phyloP scores from a whole-genome alignment of 2,113 vertebrate genomes.

The Meles meles region DNA sequence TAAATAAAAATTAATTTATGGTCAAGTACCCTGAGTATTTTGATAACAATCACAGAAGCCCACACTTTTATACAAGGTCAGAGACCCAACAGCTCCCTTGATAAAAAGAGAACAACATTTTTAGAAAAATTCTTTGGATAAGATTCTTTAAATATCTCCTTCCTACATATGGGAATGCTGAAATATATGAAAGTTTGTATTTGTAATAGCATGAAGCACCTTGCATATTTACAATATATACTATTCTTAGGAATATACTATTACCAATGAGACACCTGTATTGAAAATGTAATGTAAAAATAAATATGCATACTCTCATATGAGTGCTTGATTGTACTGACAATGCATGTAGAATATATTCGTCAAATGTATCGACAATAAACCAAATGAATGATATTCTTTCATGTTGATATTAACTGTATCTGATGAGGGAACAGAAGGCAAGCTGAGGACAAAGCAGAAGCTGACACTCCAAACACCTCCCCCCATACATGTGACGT shows the following conservation, averaged over 20 bases:
- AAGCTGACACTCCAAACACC: too few species aligned
- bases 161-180: background rate
- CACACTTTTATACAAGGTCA: background rate
- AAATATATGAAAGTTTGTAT: background rate
- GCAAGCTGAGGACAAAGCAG: too few species aligned
- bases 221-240: background rate
- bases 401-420: background rate
- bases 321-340: background rate
- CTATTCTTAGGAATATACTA: background rate
- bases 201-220: background rate
- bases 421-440: background rate
- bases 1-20: background rate
- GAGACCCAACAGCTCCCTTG: background rate
- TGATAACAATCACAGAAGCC: background rate
- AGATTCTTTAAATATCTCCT: background rate
- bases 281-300: background rate
- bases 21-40: background rate
- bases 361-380: background rate
- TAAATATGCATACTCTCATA: background rate
- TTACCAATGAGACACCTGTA: background rate
- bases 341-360: background rate
- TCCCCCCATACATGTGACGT: too few species aligned
- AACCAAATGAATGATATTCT: background rate
- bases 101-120: background rate
- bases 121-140: background rate